Percentiles rank a stretch among this genome's conserved stretches.
Conservation (phyloP, 2,888 invertebrate genomes). For the Octonoba sinensis region DNA sequence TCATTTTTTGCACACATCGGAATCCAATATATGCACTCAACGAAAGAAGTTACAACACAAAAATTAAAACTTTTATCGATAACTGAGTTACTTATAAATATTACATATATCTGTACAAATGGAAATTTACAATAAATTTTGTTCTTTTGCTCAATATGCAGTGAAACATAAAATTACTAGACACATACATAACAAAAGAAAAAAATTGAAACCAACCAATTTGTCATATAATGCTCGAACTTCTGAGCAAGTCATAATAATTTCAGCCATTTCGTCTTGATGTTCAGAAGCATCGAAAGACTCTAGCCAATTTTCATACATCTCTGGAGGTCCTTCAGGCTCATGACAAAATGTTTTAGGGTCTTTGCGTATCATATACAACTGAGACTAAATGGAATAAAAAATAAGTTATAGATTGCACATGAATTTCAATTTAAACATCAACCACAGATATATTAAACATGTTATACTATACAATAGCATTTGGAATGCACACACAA, state of each 20-base stretch:
- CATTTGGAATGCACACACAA: no score
- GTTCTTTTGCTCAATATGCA: no score
- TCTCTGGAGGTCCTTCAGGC: slow-evolving; percentile 75
- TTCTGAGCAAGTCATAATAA: slow-evolving; percentile 76
- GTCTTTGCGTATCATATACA: slow-evolving; percentile 80
- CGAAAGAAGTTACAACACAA: no score
- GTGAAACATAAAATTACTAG: no score
- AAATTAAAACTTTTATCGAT: no score
- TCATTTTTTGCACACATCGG: no score
- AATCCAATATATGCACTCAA: no score
- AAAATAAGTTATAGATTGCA: neutral
- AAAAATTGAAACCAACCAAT: slow-evolving; percentile 76
- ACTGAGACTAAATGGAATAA: slow-evolving; percentile 75
- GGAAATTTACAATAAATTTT: no score
- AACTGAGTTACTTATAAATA: no score
- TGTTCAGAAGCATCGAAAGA: slow-evolving; percentile 73
- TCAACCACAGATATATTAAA: no score
- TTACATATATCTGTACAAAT: neutral
- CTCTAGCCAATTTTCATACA: slow-evolving; percentile 77
- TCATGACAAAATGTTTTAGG: slow-evolving; percentile 82
- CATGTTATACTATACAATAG: no score
- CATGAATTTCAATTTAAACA: neutral
- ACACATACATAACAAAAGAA: neutral
- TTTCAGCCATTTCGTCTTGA: slow-evolving; percentile 76
- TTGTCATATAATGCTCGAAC: slow-evolving; percentile 77